phyloP scores from a whole-genome alignment of 2,888 invertebrate genomes.

The Myopa tessellatipennis region DNA sequence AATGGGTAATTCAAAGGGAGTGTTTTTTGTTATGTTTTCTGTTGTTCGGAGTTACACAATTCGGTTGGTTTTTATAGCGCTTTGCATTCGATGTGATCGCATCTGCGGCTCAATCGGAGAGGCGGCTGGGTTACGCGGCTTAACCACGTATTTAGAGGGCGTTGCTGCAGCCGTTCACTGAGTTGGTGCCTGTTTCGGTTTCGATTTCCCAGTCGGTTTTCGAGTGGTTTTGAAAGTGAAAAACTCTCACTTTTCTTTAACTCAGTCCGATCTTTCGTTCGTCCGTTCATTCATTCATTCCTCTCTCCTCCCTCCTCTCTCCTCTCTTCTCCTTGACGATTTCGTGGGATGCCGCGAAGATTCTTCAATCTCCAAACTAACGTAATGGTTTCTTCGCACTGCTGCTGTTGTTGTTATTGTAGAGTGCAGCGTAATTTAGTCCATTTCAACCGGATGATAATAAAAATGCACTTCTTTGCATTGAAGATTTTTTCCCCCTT shows the following conservation, averaged over 20 bases:
- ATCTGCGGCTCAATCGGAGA: background rate
- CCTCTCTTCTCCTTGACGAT: background rate
- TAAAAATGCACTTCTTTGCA: background rate
- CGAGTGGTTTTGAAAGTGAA: constrained; percentile 51
- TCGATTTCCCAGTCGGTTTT: constrained; percentile 18
- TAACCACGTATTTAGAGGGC: constrained; percentile 41
- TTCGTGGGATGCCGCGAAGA: background rate
- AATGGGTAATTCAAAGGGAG: background rate
- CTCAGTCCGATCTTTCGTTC: background rate
- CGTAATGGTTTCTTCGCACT: background rate
- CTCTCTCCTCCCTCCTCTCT: background rate
- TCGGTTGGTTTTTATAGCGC: background rate
- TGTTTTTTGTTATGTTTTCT: background rate
- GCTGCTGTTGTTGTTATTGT: background rate
- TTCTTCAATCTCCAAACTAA: background rate
- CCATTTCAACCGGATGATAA: background rate
- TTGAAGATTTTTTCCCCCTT: too few species aligned
- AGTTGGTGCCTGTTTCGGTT: constrained; percentile 30
- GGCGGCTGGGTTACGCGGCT: constrained; percentile 48
- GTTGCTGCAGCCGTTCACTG: constrained; percentile 22
- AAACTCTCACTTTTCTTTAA: constrained; percentile 59
- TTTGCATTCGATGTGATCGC: background rate
- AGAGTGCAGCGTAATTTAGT: background rate
- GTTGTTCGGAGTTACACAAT: background rate
- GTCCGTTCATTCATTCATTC: background rate